These are phyloP conservation scores for Tamandua tetradactyla DNA, from an alignment of 2,797 vertebrate species.

Conservation along the genomic window DNA sequence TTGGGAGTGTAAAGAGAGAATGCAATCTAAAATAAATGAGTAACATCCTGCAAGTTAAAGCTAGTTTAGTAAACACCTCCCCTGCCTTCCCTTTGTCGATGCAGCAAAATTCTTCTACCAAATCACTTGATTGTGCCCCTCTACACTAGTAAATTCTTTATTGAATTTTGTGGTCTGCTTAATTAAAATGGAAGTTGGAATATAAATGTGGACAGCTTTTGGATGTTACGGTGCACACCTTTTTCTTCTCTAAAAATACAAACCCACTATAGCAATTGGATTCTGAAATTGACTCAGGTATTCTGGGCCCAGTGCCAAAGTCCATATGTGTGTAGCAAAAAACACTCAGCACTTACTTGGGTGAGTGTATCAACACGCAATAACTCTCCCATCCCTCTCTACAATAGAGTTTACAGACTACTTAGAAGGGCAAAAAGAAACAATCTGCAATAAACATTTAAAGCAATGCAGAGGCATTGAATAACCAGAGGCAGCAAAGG, in stretches of 20 bases:
- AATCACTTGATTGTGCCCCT: constrained; percentile 27
- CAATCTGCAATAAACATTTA: constrained; percentile 65
- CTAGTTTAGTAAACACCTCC: background rate
- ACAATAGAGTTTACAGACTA: constrained; percentile 60
- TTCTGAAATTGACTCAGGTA: constrained; percentile 69
- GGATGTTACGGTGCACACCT: constrained; percentile 58
- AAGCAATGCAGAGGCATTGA: background rate
- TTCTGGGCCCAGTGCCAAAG: constrained; percentile 75
- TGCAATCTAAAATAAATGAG: constrained; percentile 63
- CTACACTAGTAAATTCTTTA: constrained; percentile 69
- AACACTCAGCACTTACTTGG: constrained; percentile 72
- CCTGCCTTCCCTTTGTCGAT: background rate
- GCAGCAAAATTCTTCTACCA: constrained; percentile 27
- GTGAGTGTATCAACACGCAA: constrained; percentile 68
- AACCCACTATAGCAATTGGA: constrained; percentile 61
- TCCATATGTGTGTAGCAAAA: constrained; percentile 63
- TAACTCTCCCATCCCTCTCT: constrained; percentile 63
- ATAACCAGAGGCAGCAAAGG: background rate
- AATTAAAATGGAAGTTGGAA: constrained; percentile 76
- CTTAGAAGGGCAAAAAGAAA: constrained; percentile 61
- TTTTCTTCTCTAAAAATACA: constrained; percentile 67
- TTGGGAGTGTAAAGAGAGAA: background rate
- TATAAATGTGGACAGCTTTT: constrained; percentile 67
- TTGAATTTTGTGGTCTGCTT: constrained; percentile 68
- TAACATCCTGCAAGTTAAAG: constrained; percentile 52